These are phyloP conservation scores for Gallinago undulata DNA, from an alignment of 2,113 vertebrate genomes.

Conservation along the genomic window DNA sequence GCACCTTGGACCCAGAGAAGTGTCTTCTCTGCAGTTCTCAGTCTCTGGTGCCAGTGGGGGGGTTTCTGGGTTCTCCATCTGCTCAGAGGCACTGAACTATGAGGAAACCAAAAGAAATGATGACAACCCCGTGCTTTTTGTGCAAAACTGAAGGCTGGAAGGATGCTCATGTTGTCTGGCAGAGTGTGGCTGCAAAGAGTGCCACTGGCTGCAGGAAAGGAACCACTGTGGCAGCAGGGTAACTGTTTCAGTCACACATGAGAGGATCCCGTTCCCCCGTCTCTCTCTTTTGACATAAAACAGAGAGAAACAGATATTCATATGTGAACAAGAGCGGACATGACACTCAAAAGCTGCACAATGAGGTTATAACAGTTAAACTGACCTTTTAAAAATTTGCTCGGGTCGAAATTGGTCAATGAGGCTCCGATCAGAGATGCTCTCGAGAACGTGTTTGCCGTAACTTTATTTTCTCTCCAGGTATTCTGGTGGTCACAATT, in stretches of 20 bases:
- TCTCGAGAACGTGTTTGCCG: neutral
- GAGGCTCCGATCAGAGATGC: neutral
- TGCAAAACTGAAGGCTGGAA: neutral
- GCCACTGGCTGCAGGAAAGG: neutral
- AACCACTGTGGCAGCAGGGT: neutral
- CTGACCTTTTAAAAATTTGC: neutral
- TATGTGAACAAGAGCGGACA: neutral
- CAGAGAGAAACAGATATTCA: neutral
- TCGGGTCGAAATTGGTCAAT: neutral
- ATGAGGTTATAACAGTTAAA: neutral
- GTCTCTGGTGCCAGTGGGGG: neutral
- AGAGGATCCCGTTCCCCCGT: neutral
- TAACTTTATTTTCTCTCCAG: neutral
- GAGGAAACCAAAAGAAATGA: neutral
- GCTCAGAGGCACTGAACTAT: neutral
- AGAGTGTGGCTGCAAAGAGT: neutral
- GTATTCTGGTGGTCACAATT: neutral
- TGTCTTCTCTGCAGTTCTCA: neutral
- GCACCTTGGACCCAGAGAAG: rapidly evolving
- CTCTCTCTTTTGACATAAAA: neutral
- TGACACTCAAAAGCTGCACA: neutral
- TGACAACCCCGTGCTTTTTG: neutral
- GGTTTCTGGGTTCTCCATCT: rapidly evolving
- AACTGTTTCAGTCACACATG: neutral
- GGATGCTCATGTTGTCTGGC: neutral